These are phyloP conservation scores for Mactra quadrangularis DNA, from an alignment of 1,140 invertebrate genomes.

Conservation along the genomic window DNA sequence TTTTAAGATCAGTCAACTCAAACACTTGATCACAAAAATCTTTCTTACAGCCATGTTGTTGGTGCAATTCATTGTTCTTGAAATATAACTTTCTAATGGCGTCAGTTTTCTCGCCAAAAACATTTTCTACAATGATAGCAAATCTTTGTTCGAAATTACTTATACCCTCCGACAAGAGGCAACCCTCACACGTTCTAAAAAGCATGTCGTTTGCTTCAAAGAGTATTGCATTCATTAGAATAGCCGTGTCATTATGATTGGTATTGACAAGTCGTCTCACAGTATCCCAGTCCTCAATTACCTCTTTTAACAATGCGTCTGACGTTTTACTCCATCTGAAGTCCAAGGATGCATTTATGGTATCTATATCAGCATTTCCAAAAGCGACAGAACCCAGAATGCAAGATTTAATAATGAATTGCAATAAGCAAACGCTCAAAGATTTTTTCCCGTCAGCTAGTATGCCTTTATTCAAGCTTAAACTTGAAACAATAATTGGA, in stretches of 20 bases:
- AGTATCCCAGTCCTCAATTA: slow-evolving; percentile 11
- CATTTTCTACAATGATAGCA: too few relatives aligned
- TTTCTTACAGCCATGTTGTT: too few relatives aligned
- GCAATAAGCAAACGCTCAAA: not conserved
- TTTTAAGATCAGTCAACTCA: not conserved
- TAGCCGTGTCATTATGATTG: not conserved
- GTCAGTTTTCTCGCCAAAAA: too few relatives aligned
- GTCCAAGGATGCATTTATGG: not conserved
- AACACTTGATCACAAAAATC: not conserved
- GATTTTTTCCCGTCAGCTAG: too few relatives aligned
- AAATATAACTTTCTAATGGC: too few relatives aligned
- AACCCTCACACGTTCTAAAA: not conserved
- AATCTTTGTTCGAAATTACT: too few relatives aligned
- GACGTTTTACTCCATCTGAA: not conserved
- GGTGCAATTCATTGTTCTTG: too few relatives aligned
- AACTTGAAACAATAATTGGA: too few relatives aligned
- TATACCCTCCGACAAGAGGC: too few relatives aligned
- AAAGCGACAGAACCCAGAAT: slow-evolving; percentile 14
- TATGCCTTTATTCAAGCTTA: too few relatives aligned
- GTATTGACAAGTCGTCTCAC: not conserved
- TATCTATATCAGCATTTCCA: not conserved
- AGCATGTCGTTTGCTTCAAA: not conserved
- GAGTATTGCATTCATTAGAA: not conserved
- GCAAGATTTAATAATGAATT: not conserved
- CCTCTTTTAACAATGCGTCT: not conserved